Percentiles rank a stretch among this genome's conserved stretches.
Evolutionary conservation across 2,113 vertebrate genomes (phyloP).

Genomic region (Cebus imitator): DNA sequence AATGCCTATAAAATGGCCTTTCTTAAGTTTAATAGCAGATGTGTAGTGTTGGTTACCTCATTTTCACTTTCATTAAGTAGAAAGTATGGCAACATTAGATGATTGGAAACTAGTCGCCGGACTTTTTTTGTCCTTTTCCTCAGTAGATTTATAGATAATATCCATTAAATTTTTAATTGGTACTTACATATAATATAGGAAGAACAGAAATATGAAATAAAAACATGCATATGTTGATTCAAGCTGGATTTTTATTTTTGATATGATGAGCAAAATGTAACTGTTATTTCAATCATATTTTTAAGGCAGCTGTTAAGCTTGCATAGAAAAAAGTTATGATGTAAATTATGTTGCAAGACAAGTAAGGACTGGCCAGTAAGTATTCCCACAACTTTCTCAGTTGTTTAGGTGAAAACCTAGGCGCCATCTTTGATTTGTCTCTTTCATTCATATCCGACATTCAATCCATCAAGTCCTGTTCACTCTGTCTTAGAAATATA

Average conservation of each 20-base stretch:
- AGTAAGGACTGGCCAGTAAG: not conserved
- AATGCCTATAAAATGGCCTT: slow-evolving; percentile 38
- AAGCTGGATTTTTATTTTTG: not conserved
- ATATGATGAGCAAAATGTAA: not conserved
- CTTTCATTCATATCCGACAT: not conserved
- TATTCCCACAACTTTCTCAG: not conserved
- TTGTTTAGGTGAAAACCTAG: not conserved
- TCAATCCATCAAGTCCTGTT: not conserved
- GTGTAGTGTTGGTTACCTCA: slow-evolving; percentile 1
- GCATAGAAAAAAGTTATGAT: not conserved
- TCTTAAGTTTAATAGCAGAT: slow-evolving; percentile 28
- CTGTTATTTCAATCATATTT: not conserved
- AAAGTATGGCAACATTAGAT: not conserved
- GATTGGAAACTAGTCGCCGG: not conserved
- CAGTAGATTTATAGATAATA: not conserved
- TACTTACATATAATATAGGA: not conserved
- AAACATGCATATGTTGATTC: not conserved
- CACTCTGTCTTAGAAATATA: not conserved
- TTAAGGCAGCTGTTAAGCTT: not conserved
- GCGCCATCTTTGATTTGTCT: not conserved
- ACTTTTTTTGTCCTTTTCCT: not conserved
- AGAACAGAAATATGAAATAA: slow-evolving; percentile 1
- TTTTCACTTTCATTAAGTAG: slow-evolving; percentile 56
- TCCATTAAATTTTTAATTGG: not conserved
- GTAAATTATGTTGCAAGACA: not conserved